These are phyloP conservation scores for Drosophila stalkeri DNA, from an alignment of 2,888 invertebrate genomes.

Conservation along the genomic window DNA sequence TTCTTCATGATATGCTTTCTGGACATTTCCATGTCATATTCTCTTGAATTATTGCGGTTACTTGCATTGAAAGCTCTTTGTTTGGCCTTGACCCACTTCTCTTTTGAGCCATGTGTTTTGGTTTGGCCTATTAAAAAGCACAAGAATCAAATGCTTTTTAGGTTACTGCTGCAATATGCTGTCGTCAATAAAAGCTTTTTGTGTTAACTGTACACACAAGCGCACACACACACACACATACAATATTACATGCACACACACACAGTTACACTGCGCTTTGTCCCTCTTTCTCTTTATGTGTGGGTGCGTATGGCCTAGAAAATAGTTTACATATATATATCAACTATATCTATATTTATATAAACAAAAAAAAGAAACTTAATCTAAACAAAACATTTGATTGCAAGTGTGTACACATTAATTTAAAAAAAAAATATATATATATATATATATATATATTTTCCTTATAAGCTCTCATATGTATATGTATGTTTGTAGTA, in stretches of 20 bases:
- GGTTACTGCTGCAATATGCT: conserved; percentile 19
- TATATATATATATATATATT: too few relatives aligned
- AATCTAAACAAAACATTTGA: conserved; percentile 14
- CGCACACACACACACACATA: conserved; percentile 3
- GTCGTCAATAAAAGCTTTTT: conserved; percentile 47
- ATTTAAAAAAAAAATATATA: too few relatives aligned
- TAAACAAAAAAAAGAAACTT: conserved; percentile 21
- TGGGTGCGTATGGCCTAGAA: conserved; percentile 18
- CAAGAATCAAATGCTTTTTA: conserved; percentile 44
- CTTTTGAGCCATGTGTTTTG: conserved; percentile 21
- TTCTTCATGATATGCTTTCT: neutral
- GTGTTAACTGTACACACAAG: conserved; percentile 47
- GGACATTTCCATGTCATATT: neutral
- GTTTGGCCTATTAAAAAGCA: conserved; percentile 45
- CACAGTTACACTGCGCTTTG: conserved; percentile 4
- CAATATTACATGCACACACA: neutral
- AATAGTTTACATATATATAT: conserved; percentile 29
- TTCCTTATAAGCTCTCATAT: conserved; percentile 47
- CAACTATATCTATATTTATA: neutral
- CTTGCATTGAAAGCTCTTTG: conserved; percentile 24
- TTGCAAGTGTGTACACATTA: too few relatives aligned
- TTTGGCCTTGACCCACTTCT: conserved; percentile 79
- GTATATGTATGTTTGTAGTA: conserved; percentile 45
- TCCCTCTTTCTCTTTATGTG: neutral
- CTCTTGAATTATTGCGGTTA: neutral